phyloP scores from a whole-genome alignment of 2,888 invertebrate species.

The Biston betularia region DNA sequence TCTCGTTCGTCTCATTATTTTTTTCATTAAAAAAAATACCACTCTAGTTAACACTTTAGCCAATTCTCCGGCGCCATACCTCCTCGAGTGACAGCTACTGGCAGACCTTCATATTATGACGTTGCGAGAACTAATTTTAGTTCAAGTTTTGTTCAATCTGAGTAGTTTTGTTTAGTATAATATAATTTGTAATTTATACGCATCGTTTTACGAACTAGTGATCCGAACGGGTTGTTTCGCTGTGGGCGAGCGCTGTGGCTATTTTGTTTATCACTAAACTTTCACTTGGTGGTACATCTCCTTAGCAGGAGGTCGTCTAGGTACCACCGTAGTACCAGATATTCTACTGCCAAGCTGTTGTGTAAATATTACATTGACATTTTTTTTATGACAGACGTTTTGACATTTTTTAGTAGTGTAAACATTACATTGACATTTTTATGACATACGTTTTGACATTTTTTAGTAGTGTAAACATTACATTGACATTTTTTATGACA shows the following conservation, averaged over 20 bases:
- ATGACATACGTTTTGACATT: too few relatives aligned
- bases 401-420: too few relatives aligned
- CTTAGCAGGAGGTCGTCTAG: too few relatives aligned
- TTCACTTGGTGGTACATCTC: too few relatives aligned
- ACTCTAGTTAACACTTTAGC: conserved; percentile 2
- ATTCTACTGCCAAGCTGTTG: too few relatives aligned
- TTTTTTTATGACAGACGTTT: too few relatives aligned
- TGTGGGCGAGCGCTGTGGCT: not conserved
- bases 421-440: too few relatives aligned
- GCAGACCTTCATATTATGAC: conserved; percentile 19
- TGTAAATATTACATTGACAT: too few relatives aligned
- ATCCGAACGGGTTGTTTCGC: not conserved
- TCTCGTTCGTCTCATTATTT: too few relatives aligned
- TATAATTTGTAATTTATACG: conserved; percentile 4
- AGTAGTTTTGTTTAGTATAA: conserved; percentile 15
- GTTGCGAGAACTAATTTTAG: conserved; percentile 17
- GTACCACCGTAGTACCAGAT: too few relatives aligned
- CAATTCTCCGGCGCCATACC: conserved; percentile 30
- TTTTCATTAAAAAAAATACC: conserved; percentile 17
- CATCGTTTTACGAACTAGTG: conserved; percentile 13
- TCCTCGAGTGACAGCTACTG: conserved; percentile 19
- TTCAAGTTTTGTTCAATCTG: conserved; percentile 17
- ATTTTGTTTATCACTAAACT: not conserved
- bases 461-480: too few relatives aligned
- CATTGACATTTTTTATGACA: too few relatives aligned